Evolutionary conservation across 2,797 vertebrate species (phyloP).

Genomic region (Lithobates sylvaticus): DNA sequence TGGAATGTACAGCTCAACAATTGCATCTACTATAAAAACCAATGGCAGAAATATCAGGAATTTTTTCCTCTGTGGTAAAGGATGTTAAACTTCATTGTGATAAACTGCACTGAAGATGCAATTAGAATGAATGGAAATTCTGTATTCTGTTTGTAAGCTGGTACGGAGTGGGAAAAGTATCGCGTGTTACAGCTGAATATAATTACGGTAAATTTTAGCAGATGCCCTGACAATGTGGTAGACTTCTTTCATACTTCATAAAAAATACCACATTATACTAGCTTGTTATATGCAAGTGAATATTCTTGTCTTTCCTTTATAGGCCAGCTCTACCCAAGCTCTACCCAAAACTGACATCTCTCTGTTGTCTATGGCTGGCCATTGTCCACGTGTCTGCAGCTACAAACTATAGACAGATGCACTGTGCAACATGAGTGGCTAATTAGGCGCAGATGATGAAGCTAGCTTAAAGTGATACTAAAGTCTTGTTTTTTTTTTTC

Average conservation of each 20-base stretch:
- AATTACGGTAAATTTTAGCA: constrained; percentile 25
- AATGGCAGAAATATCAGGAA: neutral
- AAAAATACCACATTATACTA: neutral
- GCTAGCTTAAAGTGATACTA: no score
- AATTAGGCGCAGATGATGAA: no score
- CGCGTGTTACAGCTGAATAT: neutral
- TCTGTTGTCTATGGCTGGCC: no score
- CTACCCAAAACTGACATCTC: no score
- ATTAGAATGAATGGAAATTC: constrained; percentile 40
- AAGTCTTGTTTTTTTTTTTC: no score
- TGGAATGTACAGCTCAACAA: constrained; percentile 24
- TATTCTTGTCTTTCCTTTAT: no score
- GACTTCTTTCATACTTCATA: neutral
- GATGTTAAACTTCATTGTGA: constrained; percentile 30
- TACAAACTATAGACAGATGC: no score
- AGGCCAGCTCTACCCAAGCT: no score
- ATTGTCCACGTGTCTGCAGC: no score
- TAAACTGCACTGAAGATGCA: neutral
- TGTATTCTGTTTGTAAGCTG: constrained; percentile 17
- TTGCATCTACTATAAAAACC: constrained; percentile 9
- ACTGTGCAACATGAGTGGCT: no score
- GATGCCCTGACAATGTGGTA: neutral
- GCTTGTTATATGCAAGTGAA: no score
- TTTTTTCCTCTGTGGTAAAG: constrained; percentile 20
- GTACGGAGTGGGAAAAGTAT: neutral